Base-by-base conservation (phyloP, 2,113 vertebrate genomes). In the Chauna torquata region DNA sequence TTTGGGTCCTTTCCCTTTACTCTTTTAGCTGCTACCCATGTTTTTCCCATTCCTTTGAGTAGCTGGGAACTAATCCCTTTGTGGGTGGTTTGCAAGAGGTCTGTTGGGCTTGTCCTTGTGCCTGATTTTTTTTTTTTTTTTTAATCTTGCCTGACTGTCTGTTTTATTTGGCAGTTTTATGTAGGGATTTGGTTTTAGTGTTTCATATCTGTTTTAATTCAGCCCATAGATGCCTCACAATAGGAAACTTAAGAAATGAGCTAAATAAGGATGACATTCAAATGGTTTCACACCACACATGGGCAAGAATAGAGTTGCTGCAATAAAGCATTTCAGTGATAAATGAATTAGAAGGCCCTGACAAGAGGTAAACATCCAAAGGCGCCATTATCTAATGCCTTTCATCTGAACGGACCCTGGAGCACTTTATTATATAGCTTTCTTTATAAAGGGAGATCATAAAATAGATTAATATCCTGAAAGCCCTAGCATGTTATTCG, bases 361-460 rank as follows among this genome's bases (percentile, higher is more conserved):
- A 90, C 84, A 85, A 89, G 86, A 94, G 58, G 78, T 66, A 97
- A 95, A 89, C 82, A 97, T 77, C 55, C 81, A 92, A 87, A 95
- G 86, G 74, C 2, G 1, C 50, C 86, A 68, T 87, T 91, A 95
- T 70, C 91, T 87, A 89, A 82, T 70, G 74, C n/a, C 32, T 80
- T 95, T 88, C 66, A 92, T 92, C 78, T 85, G 54, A 92, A 94
- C 89, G 70, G 20, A 91, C 70, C 57, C 74, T 54, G 47, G 8
- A 79, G 65, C 70, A 79, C 45, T 77, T 76, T 61, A 70, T 61
- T 50, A 94, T 22, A 58, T 10, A 66, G 62, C 14, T 91, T 87
- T 91, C 84, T 77, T 92, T 95, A 69, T 89, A 85, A 80, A 94
- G 19, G 15, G 54, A 91, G 64, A 93, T 66, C 45, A 88, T 93